These are phyloP conservation scores for Columba janthina DNA, from an alignment of 2,113 vertebrate species.

Conservation along the genomic window DNA sequence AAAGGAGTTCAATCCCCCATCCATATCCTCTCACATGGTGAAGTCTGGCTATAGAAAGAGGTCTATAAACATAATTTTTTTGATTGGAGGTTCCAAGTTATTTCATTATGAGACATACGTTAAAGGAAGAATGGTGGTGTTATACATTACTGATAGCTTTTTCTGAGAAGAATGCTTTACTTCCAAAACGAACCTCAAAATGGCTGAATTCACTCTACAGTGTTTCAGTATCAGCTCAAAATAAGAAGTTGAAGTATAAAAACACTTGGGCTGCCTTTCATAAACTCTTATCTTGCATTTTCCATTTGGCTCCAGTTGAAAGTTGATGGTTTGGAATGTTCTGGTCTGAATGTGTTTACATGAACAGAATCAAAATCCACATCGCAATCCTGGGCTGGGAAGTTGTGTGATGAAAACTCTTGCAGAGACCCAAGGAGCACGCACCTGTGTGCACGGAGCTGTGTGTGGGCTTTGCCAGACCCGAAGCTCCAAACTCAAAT, in stretches of 20 bases:
- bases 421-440: background rate
- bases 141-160: background rate
- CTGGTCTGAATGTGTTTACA: background rate
- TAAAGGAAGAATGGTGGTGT: background rate
- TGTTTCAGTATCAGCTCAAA: background rate
- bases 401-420: background rate
- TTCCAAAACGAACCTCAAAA: background rate
- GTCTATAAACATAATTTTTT: background rate
- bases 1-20: constrained; percentile 6
- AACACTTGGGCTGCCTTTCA: background rate
- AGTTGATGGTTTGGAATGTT: background rate
- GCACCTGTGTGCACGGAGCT: background rate
- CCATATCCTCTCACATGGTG: background rate
- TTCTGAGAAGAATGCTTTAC: background rate
- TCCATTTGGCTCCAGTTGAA: background rate
- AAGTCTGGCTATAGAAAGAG: background rate
- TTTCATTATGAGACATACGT: background rate
- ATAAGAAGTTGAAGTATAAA: background rate
- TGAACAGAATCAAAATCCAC: background rate
- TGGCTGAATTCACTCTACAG: background rate
- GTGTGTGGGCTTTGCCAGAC: background rate
- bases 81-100: background rate
- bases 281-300: background rate
- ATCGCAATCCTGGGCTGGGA: too few relatives aligned
- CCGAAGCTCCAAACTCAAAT: background rate